Percentiles rank a stretch among this genome's conserved stretches.
phyloP scores from a whole-genome alignment of 2,113 vertebrate genomes.

The Oenanthe oenanthe region DNA sequence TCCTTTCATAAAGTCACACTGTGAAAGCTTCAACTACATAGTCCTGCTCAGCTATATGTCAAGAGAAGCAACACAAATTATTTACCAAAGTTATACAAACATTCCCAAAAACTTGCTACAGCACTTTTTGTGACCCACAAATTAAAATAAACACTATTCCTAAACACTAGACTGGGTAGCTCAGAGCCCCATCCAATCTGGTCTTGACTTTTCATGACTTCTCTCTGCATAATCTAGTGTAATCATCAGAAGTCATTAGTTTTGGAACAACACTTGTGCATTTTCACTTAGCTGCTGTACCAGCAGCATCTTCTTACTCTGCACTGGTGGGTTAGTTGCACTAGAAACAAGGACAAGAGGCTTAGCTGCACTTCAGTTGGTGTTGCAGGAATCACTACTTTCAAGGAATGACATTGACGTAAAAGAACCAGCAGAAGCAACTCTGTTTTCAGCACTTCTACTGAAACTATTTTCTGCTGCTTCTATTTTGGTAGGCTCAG shows the following conservation, averaged over 20 bases:
- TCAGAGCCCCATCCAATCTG: neutral
- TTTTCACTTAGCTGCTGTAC: neutral
- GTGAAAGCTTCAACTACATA: neutral
- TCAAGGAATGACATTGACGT: neutral
- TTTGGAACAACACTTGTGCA: neutral
- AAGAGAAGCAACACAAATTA: neutral
- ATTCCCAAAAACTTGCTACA: neutral
- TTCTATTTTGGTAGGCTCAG: neutral
- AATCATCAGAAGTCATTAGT: neutral
- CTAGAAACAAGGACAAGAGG: neutral
- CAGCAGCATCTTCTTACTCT: neutral
- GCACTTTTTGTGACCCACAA: neutral
- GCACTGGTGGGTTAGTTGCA: neutral
- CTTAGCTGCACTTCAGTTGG: neutral
- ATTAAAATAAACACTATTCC: neutral
- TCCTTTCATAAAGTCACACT: fast-evolving
- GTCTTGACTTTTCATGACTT: neutral
- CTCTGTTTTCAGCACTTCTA: neutral
- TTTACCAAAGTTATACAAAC: neutral
- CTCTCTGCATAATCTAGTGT: neutral
- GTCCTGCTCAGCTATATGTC: neutral
- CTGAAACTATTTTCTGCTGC: neutral
- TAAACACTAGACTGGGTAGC: neutral
- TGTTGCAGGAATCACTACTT: neutral
- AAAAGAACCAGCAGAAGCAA: neutral